Evolutionary conservation across 2,888 invertebrate genomes (phyloP).

Genomic region (Belgica antarctica): DNA sequence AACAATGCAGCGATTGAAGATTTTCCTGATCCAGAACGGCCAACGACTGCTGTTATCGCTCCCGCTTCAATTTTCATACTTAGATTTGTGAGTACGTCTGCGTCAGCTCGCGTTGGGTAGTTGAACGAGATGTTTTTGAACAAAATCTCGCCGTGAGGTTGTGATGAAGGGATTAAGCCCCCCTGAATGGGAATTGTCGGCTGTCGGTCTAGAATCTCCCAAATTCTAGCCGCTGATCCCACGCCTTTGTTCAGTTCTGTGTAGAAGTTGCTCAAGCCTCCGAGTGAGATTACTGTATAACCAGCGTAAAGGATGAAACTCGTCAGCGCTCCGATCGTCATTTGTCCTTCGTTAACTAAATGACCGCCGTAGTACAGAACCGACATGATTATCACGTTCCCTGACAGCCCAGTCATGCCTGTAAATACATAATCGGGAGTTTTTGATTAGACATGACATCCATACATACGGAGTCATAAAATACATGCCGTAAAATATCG

Average conservation of each 20-base stretch:
- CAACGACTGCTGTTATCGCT: conserved; percentile 76
- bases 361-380: conserved; percentile 90
- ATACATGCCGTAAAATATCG: conserved; percentile 90
- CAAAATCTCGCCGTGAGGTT: conserved; percentile 62
- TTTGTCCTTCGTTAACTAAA: conserved; percentile 74
- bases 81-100: conserved; percentile 64
- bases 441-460: background rate
- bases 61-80: conserved; percentile 66
- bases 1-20: conserved; percentile 85
- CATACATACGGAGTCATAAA: background rate
- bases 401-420: conserved; percentile 81
- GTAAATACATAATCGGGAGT: too few species aligned
- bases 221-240: conserved; percentile 85
- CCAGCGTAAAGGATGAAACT: conserved; percentile 93
- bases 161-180: conserved; percentile 51
- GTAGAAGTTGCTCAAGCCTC: conserved; percentile 89
- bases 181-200: conserved; percentile 68
- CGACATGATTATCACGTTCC: conserved; percentile 84
- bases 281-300: conserved; percentile 86
- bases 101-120: conserved; percentile 66
- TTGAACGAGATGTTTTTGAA: conserved; percentile 72
- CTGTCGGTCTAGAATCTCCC: conserved; percentile 81
- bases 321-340: conserved; percentile 84
- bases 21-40: conserved; percentile 92
- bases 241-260: conserved; percentile 90